These are phyloP conservation scores for Dyspetes luteomarginatus DNA, from an alignment of 2,888 invertebrate species.

Conservation along the genomic window DNA sequence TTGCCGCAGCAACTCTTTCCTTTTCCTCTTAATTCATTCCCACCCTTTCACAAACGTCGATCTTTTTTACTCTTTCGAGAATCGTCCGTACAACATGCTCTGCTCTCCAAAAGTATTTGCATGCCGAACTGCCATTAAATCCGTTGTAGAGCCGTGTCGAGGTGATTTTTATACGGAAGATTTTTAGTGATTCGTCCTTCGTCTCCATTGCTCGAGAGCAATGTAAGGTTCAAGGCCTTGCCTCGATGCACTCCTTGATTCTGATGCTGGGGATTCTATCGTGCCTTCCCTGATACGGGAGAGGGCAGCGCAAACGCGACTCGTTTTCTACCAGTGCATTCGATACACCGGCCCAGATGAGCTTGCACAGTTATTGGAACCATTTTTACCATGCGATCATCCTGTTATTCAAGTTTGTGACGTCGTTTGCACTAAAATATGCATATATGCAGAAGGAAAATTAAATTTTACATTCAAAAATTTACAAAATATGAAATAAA, in stretches of 20 bases:
- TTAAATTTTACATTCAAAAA: too few relatives aligned
- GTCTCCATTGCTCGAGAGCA: slow-evolving; percentile 71
- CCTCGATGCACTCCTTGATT: slow-evolving; percentile 65
- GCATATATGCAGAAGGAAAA: too few relatives aligned
- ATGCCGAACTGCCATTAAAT: slow-evolving; percentile 77
- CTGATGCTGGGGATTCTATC: slow-evolving; percentile 56
- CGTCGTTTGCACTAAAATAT: background rate
- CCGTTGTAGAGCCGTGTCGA: slow-evolving; percentile 73
- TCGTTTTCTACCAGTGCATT: slow-evolving; percentile 52
- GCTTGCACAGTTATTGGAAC: background rate
- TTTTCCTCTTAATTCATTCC: slow-evolving; percentile 13
- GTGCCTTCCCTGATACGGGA: slow-evolving; percentile 62
- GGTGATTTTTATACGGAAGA: slow-evolving; percentile 76
- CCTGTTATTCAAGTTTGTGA: slow-evolving; percentile 10
- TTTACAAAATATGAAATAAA: too few relatives aligned
- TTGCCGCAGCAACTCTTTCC: slow-evolving; percentile 43
- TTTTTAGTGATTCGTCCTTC: slow-evolving; percentile 80
- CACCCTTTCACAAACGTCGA: slow-evolving; percentile 35
- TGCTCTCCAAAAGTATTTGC: slow-evolving; percentile 73
- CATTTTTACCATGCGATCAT: background rate
- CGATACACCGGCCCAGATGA: slow-evolving; percentile 36
- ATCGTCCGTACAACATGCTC: slow-evolving; percentile 64
- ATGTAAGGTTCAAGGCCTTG: slow-evolving; percentile 77
- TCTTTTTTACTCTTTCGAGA: slow-evolving; percentile 55
- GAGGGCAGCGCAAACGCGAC: slow-evolving; percentile 38